These are phyloP conservation scores for Dermolepida albohirtum DNA, from an alignment of 2,888 invertebrate genomes.

Conservation along the genomic window DNA sequence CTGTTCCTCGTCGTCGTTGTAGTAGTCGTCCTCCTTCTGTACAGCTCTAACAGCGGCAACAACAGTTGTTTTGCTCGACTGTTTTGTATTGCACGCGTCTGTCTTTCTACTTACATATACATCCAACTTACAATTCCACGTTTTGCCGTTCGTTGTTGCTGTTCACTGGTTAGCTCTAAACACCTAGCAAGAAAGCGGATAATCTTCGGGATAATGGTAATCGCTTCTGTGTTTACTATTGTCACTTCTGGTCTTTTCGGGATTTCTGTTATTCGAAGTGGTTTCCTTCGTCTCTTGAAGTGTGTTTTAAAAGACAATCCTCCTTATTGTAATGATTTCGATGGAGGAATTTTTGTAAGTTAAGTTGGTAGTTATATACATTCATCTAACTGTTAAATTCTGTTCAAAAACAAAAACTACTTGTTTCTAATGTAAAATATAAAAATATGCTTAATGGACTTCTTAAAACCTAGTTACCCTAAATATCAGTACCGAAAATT, in stretches of 20 bases:
- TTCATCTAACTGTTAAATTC: no score
- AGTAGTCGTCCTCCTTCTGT: constrained; percentile 11
- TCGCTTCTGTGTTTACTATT: constrained; percentile 55
- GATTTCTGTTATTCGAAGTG: no score
- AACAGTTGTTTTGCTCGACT: constrained; percentile 52
- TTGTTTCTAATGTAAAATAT: no score
- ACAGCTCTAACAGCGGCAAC: constrained; percentile 24
- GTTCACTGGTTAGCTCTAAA: constrained; percentile 49
- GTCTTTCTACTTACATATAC: constrained; percentile 12
- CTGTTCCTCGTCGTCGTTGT: constrained; percentile 51
- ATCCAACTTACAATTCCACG: constrained; percentile 1
- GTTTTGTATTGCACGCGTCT: constrained; percentile 49
- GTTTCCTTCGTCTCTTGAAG: no score
- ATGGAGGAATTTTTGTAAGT: no score
- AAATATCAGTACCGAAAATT: no score
- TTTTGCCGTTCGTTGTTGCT: constrained; percentile 10
- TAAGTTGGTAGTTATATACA: no score
- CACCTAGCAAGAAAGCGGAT: constrained; percentile 55
- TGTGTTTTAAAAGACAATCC: neutral
- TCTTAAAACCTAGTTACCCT: no score
- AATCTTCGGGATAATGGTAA: constrained; percentile 58
- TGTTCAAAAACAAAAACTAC: no score
- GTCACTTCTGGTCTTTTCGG: constrained; percentile 44
- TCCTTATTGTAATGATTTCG: no score
- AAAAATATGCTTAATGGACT: no score